These are phyloP conservation scores for Anseranas semipalmata DNA, from an alignment of 2,113 vertebrate species.

Conservation along the genomic window DNA sequence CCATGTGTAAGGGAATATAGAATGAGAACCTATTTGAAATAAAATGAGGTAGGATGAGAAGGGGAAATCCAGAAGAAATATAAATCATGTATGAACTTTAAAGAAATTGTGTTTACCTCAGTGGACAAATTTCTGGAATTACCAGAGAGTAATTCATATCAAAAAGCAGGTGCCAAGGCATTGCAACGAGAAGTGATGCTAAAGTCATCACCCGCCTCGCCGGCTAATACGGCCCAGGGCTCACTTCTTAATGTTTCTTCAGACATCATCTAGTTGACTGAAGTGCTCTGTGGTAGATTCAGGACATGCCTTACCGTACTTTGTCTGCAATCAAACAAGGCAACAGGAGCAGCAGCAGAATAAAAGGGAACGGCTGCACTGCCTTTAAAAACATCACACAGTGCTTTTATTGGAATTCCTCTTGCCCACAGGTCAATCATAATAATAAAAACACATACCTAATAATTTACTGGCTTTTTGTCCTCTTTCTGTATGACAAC, in stretches of 20 bases:
- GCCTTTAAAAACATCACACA: not conserved
- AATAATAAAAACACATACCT: conserved; percentile 20
- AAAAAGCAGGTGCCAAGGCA: not conserved
- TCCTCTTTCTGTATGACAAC: conserved; percentile 9
- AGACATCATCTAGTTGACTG: not conserved
- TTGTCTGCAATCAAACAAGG: not conserved
- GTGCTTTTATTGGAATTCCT: not conserved
- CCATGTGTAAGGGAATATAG: not conserved
- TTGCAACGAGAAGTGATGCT: not conserved
- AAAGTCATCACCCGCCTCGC: not conserved
- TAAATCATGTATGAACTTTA: not conserved
- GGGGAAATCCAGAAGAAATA: conserved; percentile 13
- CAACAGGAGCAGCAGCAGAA: not conserved
- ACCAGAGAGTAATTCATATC: not conserved
- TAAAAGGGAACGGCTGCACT: not conserved
- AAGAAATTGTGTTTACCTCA: not conserved
- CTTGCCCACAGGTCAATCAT: not conserved
- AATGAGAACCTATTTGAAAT: not conserved
- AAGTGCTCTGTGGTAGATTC: not conserved
- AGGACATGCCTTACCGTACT: not conserved
- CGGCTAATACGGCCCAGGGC: not conserved
- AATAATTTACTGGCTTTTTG: conserved; percentile 16
- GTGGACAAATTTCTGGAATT: not conserved
- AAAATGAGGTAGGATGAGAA: not conserved
- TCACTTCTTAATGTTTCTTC: not conserved